Conservation (phyloP, 2,797 vertebrate genomes). For the Hirundo rustica region DNA sequence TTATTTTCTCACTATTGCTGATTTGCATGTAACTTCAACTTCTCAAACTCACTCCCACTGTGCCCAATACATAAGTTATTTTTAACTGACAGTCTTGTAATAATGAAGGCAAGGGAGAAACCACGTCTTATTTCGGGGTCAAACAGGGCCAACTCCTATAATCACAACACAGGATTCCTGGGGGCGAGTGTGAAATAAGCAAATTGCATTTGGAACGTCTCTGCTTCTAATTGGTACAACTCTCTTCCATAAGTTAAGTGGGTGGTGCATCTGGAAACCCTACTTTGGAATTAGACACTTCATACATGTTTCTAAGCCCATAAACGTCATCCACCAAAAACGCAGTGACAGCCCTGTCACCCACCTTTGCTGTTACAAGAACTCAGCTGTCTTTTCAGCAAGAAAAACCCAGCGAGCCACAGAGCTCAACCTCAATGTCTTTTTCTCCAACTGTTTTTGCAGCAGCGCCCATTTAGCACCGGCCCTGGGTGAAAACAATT, state of each 20-base stretch:
- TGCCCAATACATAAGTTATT: neutral
- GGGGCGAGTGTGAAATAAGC: constrained; percentile 49
- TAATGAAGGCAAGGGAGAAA: constrained; percentile 20
- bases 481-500: neutral
- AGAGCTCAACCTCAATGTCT: neutral
- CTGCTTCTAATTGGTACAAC: neutral
- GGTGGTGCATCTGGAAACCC: constrained; percentile 10
- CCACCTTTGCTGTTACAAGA: neutral
- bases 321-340: neutral
- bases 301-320: neutral
- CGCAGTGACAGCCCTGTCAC: neutral
- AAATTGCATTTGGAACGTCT: neutral
- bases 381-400: neutral
- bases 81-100: constrained; percentile 39
- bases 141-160: constrained; percentile 33
- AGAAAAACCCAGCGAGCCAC: neutral
- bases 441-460: rapidly evolving
- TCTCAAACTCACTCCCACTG: constrained; percentile 33
- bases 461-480: neutral
- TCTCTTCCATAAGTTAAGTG: constrained; percentile 30
- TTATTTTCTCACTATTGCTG: constrained; percentile 30
- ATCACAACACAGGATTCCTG: constrained; percentile 57
- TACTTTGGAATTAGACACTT: neutral
- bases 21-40: constrained; percentile 20
- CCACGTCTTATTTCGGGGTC: constrained; percentile 8